These are phyloP conservation scores for Miniopterus natalensis DNA, from an alignment of 2,113 vertebrate species.

Conservation along the genomic window DNA sequence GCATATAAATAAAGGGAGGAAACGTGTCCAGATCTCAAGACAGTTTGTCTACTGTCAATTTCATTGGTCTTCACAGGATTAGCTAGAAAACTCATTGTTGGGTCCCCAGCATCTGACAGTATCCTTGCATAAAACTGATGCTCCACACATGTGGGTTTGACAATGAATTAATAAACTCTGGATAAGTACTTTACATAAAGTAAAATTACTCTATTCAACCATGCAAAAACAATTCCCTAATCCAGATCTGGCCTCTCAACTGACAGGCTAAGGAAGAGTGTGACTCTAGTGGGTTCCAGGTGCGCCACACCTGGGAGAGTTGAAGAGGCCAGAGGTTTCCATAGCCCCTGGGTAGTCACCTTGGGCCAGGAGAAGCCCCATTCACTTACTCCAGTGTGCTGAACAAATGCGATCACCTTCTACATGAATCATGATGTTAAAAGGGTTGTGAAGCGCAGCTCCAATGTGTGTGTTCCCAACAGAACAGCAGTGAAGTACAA, in stretches of 20 bases:
- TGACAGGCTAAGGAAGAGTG: neutral
- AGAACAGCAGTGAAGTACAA: neutral
- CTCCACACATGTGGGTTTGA: neutral
- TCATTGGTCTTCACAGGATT: neutral
- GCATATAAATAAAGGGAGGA: neutral
- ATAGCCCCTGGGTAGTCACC: neutral
- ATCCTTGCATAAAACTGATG: neutral
- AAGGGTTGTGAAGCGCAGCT: neutral
- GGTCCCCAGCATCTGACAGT: neutral
- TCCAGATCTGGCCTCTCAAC: neutral
- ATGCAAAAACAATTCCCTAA: slow-evolving; percentile 17
- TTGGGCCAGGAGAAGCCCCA: neutral
- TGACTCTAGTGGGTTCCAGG: neutral
- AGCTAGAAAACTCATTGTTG: neutral
- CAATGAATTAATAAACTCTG: neutral
- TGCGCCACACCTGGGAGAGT: neutral
- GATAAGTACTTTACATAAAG: neutral
- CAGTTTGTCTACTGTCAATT: neutral
- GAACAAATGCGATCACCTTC: neutral
- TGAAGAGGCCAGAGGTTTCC: neutral
- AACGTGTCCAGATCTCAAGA: neutral
- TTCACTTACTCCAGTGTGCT: neutral
- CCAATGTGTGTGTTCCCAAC: neutral
- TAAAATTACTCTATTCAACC: neutral
- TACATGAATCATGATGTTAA: neutral